Percentiles rank a stretch among this genome's conserved stretches.
Conservation (phyloP, 2,888 invertebrate genomes). For the Polyommatus icarus region DNA sequence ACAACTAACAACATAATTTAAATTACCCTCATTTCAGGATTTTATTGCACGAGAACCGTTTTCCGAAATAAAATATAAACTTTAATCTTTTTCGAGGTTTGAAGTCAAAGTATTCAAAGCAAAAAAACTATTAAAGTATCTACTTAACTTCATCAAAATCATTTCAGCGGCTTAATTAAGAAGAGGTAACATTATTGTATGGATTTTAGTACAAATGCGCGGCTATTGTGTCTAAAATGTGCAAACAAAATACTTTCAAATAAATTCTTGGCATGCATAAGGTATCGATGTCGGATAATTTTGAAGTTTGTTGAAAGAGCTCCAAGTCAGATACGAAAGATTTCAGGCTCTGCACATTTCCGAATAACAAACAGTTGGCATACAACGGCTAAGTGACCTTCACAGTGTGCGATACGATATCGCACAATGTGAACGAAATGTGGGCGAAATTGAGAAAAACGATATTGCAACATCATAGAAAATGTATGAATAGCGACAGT, state of each 20-base stretch:
- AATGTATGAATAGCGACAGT: no score
- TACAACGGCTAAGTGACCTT: neutral
- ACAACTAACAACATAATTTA: constrained; percentile 14
- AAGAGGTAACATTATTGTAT: neutral
- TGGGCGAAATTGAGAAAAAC: no score
- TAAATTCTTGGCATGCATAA: constrained; percentile 17
- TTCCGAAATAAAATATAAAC: neutral
- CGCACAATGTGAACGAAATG: no score
- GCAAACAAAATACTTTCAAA: neutral
- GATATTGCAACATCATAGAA: no score
- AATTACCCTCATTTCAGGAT: neutral
- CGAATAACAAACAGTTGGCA: constrained; percentile 18
- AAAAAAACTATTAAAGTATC: no score
- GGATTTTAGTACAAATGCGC: neutral
- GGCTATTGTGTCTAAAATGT: neutral
- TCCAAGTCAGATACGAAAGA: constrained; percentile 16
- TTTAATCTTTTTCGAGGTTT: no score
- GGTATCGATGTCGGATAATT: constrained; percentile 21
- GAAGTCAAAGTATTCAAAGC: no score
- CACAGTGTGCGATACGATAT: neutral
- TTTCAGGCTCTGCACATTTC: constrained; percentile 21
- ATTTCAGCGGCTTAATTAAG: no score
- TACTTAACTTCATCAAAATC: no score
- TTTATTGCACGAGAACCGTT: neutral
- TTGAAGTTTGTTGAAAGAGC: constrained; percentile 22